phyloP scores from a whole-genome alignment of 2,888 invertebrate species.

The Incurvaria masculella region DNA sequence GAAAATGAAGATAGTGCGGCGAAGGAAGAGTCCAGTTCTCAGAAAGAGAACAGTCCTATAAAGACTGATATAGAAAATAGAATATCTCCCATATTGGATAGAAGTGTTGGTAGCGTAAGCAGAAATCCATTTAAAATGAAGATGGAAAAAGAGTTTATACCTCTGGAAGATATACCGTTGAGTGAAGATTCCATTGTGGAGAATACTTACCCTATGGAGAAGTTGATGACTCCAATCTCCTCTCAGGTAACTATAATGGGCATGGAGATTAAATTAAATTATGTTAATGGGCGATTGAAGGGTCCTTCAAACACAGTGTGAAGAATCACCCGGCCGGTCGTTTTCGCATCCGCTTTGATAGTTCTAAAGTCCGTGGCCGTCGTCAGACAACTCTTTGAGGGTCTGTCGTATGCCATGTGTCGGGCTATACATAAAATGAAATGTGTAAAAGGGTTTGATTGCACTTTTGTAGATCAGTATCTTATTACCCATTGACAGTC shows the following conservation, averaged over 20 bases:
- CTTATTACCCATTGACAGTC: no score
- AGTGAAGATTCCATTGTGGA: constrained; percentile 38
- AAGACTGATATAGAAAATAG: constrained; percentile 20
- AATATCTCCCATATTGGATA: constrained; percentile 17
- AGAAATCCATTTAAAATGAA: constrained; percentile 25
- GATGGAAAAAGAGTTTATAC: constrained; percentile 7
- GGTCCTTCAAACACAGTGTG: no score
- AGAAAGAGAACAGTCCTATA: constrained; percentile 10
- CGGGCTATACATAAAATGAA: no score
- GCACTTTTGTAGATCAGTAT: no score
- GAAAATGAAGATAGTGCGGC: constrained; percentile 4
- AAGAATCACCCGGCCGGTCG: no score
- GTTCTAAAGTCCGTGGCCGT: no score
- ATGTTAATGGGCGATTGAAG: no score
- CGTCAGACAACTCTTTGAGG: no score
- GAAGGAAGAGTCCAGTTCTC: background rate
- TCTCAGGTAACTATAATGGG: constrained; percentile 31
- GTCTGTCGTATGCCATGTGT: no score
- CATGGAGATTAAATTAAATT: constrained; percentile 4
- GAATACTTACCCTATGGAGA: constrained; percentile 37
- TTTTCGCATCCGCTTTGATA: no score
- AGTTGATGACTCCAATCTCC: constrained; percentile 32
- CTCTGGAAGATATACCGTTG: constrained; percentile 18
- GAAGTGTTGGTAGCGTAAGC: constrained; percentile 21
- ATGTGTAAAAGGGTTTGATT: no score